Evolutionary conservation across 2,113 vertebrate species (phyloP), one percentile per base, ranked within the genome.

Genomic region (Oncorhynchus gorbuscha): DNA sequence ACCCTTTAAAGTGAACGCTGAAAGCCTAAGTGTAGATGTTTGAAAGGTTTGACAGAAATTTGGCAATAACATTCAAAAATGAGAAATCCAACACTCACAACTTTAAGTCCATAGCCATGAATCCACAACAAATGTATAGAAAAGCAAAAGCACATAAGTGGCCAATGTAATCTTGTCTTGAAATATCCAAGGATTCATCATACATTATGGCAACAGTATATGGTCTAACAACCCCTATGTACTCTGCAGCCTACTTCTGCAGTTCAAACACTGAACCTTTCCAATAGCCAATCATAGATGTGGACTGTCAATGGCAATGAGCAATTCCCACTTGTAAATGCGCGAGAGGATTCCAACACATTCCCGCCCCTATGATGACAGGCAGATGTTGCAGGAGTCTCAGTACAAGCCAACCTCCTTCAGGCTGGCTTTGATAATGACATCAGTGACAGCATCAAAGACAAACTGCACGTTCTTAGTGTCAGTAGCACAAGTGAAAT

Each of bases 401-500:
- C 86, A 99, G 81, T 97, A 97, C 73, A 99, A 95, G 11, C 97
- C 97, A 7, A 97, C 97, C 72, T 99, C 98, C 86, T 94, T 96
- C 91, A 99, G 90, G 93, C 98, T 99, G 93, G 95, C 95, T 84
- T 99, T 99, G 83, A 99, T 99, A 92, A 99, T 99, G 85, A 99
- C 96, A 67, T 99, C 98, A 3, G 98, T 99, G 78, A 99, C 97
- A 0, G 96, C 97, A 18, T 99, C 98, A 0, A 99, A 99, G 70
- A 99, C 98, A 83, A 99, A 99, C 95, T 99, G 96, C 82, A 99
- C 98, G 71, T 99, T 99, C 92, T 99, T 97, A 88, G 98, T 99
- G 90, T 99, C 98, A 0, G 98, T 99, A 90, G 98, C 98, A 69
- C 98, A 99, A 48, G 98, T 99, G 89, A 99, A 98, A 90, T 99